phyloP scores from a whole-genome alignment of 2,888 invertebrate genomes.

The Xestia c-nigrum region DNA sequence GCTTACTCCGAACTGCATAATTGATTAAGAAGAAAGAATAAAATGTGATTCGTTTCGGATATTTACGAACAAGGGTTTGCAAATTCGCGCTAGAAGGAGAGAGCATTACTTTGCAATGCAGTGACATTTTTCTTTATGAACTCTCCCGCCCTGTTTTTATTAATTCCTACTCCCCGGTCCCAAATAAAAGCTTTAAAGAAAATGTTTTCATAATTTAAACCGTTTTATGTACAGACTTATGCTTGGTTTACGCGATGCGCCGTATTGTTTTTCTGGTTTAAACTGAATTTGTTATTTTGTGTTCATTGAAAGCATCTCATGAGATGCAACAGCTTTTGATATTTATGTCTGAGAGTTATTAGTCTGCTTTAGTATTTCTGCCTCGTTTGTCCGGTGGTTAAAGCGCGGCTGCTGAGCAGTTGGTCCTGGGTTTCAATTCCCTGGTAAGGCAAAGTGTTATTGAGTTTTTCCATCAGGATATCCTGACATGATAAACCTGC shows the following conservation, averaged over 20 bases:
- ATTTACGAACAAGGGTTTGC: conserved; percentile 57
- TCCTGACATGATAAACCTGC: not conserved
- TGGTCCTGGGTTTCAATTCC: too few species aligned
- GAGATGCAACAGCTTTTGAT: not conserved
- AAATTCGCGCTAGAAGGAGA: conserved; percentile 74
- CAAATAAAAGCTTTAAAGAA: conserved; percentile 79
- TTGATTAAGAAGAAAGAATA: conserved; percentile 25
- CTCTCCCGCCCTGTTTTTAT: conserved; percentile 83
- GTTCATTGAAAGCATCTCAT: not conserved
- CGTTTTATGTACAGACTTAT: conserved; percentile 51
- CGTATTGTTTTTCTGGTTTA: conserved; percentile 21
- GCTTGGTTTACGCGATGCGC: conserved; percentile 23
- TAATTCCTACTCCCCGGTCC: conserved; percentile 79
- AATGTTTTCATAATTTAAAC: conserved; percentile 74
- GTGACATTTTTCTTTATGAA: conserved; percentile 88
- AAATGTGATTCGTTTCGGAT: conserved; percentile 44
- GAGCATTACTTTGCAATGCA: conserved; percentile 83
- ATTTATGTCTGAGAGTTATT: not conserved
- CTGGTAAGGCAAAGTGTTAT: too few species aligned
- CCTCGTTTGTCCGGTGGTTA: too few species aligned
- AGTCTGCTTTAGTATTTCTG: not conserved
- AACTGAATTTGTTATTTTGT: conserved; percentile 3
- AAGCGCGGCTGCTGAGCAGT: too few species aligned
- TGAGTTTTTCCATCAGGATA: too few species aligned
- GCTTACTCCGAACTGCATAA: conserved; percentile 24